Base-by-base conservation (phyloP, 2,888 invertebrate species). In the Hyles lineata region DNA sequence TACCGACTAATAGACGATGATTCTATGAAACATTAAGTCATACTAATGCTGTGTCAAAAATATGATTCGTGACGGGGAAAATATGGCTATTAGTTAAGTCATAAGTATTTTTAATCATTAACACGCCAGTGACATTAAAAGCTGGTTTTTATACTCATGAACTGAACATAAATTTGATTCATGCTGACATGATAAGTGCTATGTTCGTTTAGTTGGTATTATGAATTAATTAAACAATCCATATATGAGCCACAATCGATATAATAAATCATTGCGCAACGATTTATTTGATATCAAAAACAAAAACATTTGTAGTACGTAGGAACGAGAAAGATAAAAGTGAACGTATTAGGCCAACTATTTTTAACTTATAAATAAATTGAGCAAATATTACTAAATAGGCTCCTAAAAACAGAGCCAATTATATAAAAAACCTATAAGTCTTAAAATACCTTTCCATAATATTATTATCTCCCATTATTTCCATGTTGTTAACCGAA, bases 1-100 rank as follows among this genome's bases (percentile, higher is more conserved):
- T 74, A 79, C 75, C 80, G 81, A 82, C 85, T 90, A 91, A 91
- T 91, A 90, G 89, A 88, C 82, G 90, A 92, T 92, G 92, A 92
- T 89, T 92, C 90, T 90, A 79, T 87, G 85, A 87, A 89, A 90
- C 76, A 82, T 83, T 84, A 81, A 87, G 79, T 75, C 75, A 80
- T 76, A 73, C 80, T 83, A 82, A 85, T 83, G 84, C 78, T 78
- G 75, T 80, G 85, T 86, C 82, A 83, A 82, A 83, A 80, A 78
- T 76, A 79, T 73, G 76, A 78, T 75, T 74, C 71, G 67, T 78
- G 73, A 78, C 73, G 74, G 74, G 73, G 81, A 77, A 78, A 73
- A 58, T 76, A 70, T 61, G 32, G 60, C 55, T 76, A 77, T 76
- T 75, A 72, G 74, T 81, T 80, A 75, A 80, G 79, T 82, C 82